Conservation (phyloP, 2,888 invertebrate species). For the Dichetophora obliterata region DNA sequence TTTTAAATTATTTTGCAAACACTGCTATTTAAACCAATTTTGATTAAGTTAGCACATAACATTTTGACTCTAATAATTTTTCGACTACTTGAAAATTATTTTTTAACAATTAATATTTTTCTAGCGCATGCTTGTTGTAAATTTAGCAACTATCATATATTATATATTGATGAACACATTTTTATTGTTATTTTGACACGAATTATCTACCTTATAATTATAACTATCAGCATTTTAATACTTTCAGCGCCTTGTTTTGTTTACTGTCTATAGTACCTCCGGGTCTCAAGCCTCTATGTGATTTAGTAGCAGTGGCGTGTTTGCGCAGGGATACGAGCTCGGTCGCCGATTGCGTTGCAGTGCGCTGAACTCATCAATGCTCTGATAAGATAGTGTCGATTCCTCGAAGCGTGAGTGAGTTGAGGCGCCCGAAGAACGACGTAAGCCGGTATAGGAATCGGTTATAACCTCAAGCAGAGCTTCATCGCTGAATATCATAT, state of each 20-base stretch:
- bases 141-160: too few relatives aligned
- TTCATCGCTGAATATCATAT: constrained; percentile 62
- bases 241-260: constrained; percentile 10
- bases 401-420: constrained; percentile 66
- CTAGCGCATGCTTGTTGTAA: too few relatives aligned
- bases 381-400: constrained; percentile 65
- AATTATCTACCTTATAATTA: too few relatives aligned
- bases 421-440: constrained; percentile 66
- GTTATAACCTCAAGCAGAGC: constrained; percentile 67
- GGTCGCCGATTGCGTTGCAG: constrained; percentile 58
- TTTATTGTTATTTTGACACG: too few relatives aligned
- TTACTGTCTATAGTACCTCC: constrained; percentile 29
- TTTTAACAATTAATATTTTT: neutral
- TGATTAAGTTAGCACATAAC: neutral
- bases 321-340: constrained; percentile 64
- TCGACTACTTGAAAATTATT: neutral
- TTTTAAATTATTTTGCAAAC: neutral
- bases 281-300: constrained; percentile 60
- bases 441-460: constrained; percentile 62
- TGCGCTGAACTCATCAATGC: constrained; percentile 58
- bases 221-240: neutral
- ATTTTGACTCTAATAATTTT: neutral
- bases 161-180: too few relatives aligned
- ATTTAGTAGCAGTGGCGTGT: constrained; percentile 66
- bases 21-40: too few relatives aligned